These are phyloP conservation scores for Trichonephila inaurata DNA, from an alignment of 1,140 invertebrate genomes.

Conservation along the genomic window DNA sequence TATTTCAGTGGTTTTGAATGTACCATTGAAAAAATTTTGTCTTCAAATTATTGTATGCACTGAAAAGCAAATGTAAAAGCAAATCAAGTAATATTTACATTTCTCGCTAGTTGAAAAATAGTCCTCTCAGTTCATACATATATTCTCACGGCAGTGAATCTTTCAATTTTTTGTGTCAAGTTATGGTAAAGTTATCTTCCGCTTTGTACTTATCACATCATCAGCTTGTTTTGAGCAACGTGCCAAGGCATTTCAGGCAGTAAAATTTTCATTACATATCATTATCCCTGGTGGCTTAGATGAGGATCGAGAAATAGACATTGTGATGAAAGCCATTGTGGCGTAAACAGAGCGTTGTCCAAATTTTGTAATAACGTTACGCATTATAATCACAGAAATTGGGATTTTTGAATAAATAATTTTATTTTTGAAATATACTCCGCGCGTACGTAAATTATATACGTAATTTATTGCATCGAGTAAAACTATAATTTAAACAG, in stretches of 20 bases:
- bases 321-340: not conserved
- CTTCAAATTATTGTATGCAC: not conserved
- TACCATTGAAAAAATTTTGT: not conserved
- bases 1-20: no score
- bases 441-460: no score
- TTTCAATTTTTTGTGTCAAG: not conserved
- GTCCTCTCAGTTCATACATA: not conserved
- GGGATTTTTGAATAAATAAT: no score
- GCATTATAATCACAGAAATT: no score
- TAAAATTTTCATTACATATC: not conserved
- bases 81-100: not conserved
- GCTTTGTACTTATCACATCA: not conserved
- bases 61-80: not conserved
- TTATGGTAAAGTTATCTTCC: not conserved
- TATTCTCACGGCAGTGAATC: not conserved
- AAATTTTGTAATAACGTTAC: no score
- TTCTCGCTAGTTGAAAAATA: not conserved
- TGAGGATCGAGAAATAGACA: not conserved
- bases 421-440: no score
- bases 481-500: no score
- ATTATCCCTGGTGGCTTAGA: not conserved
- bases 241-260: not conserved
- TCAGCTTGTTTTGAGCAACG: not conserved
- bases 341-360: not conserved
- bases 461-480: no score